Conservation (phyloP, 1,140 invertebrate species). For the Prorops nasuta region DNA sequence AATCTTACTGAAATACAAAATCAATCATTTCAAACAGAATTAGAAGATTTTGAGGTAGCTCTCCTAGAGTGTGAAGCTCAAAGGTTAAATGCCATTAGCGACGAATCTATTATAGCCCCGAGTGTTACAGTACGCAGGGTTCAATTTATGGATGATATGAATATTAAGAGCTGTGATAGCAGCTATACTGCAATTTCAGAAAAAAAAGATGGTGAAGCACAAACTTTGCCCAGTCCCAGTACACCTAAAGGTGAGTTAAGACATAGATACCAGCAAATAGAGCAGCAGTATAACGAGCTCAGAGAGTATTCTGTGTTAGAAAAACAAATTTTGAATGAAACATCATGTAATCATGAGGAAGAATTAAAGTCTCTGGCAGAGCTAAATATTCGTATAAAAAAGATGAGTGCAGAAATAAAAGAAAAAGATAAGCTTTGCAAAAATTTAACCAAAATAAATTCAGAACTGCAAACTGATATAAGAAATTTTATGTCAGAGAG, state of each 20-base stretch:
- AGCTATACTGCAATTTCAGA: background rate
- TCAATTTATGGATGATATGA: conserved; percentile 8
- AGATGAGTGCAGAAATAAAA: background rate
- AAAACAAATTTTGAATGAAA: conserved; percentile 14
- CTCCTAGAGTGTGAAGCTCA: conserved; percentile 16
- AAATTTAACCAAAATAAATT: background rate
- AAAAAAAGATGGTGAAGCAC: conserved; percentile 5
- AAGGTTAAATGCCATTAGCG: background rate
- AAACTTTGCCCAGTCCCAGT: background rate
- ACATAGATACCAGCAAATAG: background rate
- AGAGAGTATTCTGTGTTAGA: conserved; percentile 21
- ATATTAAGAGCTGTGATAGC: background rate
- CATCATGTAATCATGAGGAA: conserved; percentile 5
- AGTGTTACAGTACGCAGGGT: conserved; percentile 5
- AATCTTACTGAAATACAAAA: background rate
- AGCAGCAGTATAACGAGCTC: conserved; percentile 8
- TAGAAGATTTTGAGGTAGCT: conserved; percentile 31
- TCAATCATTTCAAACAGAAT: conserved; percentile 22
- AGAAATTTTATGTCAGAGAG: background rate
- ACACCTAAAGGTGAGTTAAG: conserved; percentile 11
- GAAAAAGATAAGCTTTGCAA: background rate
- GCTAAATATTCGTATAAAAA: background rate
- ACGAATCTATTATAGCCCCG: background rate
- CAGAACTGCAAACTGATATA: conserved; percentile 9
- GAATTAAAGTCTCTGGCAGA: background rate